Conservation (phyloP, 1,140 invertebrate species). For the Diorhabda elongata region DNA sequence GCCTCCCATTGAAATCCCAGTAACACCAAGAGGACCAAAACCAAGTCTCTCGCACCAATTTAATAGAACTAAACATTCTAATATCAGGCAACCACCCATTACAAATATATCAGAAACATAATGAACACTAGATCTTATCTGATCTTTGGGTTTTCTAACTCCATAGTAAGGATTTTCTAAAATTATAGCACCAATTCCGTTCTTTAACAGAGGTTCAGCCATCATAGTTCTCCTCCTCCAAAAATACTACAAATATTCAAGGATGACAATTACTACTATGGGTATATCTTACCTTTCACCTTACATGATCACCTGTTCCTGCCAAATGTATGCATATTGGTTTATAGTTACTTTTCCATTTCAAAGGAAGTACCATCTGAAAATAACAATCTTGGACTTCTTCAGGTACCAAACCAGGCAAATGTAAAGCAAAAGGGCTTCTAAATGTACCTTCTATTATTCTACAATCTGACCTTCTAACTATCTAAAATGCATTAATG, state of each 20-base stretch:
- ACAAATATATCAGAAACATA: slow-evolving; percentile 98
- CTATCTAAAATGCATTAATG: slow-evolving; percentile 57
- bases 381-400: slow-evolving; percentile 78
- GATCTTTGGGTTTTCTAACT: slow-evolving; percentile 83
- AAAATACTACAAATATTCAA: slow-evolving; percentile 69
- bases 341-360: slow-evolving; percentile 70
- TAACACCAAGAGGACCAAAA: slow-evolving; percentile 86
- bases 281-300: slow-evolving; percentile 32
- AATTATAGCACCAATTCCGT: slow-evolving; percentile 91
- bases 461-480: slow-evolving; percentile 68
- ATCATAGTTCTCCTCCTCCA: slow-evolving; percentile 86
- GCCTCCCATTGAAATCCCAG: slow-evolving; percentile 99
- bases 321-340: slow-evolving; percentile 93
- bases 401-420: slow-evolving; percentile 83
- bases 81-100: slow-evolving; percentile 95
- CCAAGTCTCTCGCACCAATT: slow-evolving; percentile 89
- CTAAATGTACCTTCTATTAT: slow-evolving; percentile 84
- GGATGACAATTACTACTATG: slow-evolving; percentile 17
- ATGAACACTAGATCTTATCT: slow-evolving; percentile 85
- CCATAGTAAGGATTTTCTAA: slow-evolving; percentile 99
- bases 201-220: slow-evolving; percentile 85
- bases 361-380: slow-evolving; percentile 78
- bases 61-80: slow-evolving; percentile 88
- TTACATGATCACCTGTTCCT: slow-evolving; percentile 97
- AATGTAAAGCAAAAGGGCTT: slow-evolving; percentile 76